Conservation (phyloP, 2,797 vertebrate genomes). For the Malacoctenus gilli region DNA sequence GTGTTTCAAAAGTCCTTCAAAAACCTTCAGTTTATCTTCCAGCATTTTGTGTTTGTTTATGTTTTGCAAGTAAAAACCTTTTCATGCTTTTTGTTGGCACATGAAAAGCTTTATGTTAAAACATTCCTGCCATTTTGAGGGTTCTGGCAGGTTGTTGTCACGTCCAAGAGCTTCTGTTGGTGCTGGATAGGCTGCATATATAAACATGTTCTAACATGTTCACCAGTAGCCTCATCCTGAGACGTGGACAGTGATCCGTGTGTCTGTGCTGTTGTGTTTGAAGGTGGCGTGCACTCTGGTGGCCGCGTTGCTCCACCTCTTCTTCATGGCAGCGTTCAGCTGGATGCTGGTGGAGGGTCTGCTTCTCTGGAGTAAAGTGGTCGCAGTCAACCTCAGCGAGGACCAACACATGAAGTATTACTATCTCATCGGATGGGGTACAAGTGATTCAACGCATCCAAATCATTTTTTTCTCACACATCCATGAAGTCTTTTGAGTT, state of each 20-base stretch:
- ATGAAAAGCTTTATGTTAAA: no score
- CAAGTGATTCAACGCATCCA: not conserved
- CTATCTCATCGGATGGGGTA: conserved; percentile 88
- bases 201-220: no score
- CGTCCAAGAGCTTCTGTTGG: no score
- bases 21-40: no score
- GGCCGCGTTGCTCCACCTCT: conserved; percentile 84
- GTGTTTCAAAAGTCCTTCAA: no score
- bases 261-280: conserved; percentile 11
- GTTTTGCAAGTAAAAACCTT: no score
- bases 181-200: no score
- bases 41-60: no score
- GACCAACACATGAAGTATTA: conserved; percentile 87
- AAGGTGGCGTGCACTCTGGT: conserved; percentile 85
- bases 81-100: no score
- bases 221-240: not conserved
- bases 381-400: conserved; percentile 84
- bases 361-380: conserved; percentile 87
- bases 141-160: no score
- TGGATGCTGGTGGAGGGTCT: conserved; percentile 88
- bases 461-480: not conserved
- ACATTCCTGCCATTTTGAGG: no score
- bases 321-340: conserved; percentile 86
- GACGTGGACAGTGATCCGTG: not conserved
- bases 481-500: no score